Percentiles rank a stretch among this genome's conserved stretches.
Conservation (phyloP, 2,797 vertebrate genomes). For the Dermochelys coriacea region DNA sequence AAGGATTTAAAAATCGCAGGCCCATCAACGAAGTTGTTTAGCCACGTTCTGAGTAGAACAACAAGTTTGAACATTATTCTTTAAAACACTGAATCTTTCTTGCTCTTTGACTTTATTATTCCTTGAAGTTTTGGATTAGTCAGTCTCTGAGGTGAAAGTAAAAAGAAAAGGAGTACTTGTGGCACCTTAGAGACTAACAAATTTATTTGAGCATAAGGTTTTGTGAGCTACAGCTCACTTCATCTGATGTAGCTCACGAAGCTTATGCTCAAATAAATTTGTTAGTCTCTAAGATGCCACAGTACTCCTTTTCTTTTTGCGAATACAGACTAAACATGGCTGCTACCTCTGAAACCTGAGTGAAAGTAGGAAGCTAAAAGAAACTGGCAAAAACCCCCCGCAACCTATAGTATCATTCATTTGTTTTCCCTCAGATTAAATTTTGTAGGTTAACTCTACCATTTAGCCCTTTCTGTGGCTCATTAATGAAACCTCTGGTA, state of each 20-base stretch:
- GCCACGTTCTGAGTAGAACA: background rate
- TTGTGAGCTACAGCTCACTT: too few relatives aligned
- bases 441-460: background rate
- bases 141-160: background rate
- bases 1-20: background rate
- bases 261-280: too few relatives aligned
- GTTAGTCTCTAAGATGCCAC: too few relatives aligned
- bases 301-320: too few relatives aligned
- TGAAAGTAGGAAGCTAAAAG: background rate
- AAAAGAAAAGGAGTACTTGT: too few relatives aligned
- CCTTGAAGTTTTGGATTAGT: slow-evolving; percentile 12
- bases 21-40: background rate
- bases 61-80: slow-evolving; percentile 26
- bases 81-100: background rate
- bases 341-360: background rate
- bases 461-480: background rate
- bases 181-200: too few relatives aligned
- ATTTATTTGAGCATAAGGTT: too few relatives aligned
- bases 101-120: background rate
- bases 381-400: background rate
- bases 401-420: background rate
- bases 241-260: too few relatives aligned
- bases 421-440: background rate
- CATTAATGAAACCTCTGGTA: background rate
- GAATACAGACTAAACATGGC: too few relatives aligned